A percentile compares a stretch with the other conserved stretches of the same genome.
Conservation (phyloP, 2,888 invertebrate species). For the Drosophila mayaguana region DNA sequence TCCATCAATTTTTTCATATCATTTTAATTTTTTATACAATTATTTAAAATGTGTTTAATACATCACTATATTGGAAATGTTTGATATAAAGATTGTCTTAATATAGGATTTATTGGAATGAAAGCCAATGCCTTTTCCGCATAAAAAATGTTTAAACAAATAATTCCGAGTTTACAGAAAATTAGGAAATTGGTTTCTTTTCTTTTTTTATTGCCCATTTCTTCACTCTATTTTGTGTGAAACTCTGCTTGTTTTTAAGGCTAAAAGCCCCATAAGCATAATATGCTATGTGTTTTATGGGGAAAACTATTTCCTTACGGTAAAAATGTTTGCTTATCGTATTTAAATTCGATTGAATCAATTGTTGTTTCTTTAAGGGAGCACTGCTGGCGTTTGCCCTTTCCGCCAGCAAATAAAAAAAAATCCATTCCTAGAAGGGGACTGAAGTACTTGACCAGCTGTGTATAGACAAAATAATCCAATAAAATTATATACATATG, state of each 20-base stretch:
- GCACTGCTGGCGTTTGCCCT: conserved; percentile 9
- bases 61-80: no score
- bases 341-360: conserved; percentile 6
- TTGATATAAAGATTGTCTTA: neutral
- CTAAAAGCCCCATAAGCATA: neutral
- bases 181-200: no score
- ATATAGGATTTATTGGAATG: neutral
- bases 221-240: no score
- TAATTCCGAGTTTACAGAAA: no score
- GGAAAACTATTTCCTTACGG: conserved; percentile 4
- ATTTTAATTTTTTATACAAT: neutral
- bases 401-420: conserved; percentile 16
- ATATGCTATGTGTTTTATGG: conserved; percentile 7
- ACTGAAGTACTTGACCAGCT: conserved; percentile 29
- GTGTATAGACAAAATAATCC: conserved; percentile 2
- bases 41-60: no score
- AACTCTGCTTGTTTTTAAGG: no score
- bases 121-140: neutral
- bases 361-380: conserved; percentile 20
- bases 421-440: conserved; percentile 27
- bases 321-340: conserved; percentile 17
- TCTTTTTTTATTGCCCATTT: no score
- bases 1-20: neutral
- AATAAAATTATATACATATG: neutral
- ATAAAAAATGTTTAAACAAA: neutral